phyloP scores from a whole-genome alignment of 2,113 vertebrate species.

The Bombycilla garrulus region DNA sequence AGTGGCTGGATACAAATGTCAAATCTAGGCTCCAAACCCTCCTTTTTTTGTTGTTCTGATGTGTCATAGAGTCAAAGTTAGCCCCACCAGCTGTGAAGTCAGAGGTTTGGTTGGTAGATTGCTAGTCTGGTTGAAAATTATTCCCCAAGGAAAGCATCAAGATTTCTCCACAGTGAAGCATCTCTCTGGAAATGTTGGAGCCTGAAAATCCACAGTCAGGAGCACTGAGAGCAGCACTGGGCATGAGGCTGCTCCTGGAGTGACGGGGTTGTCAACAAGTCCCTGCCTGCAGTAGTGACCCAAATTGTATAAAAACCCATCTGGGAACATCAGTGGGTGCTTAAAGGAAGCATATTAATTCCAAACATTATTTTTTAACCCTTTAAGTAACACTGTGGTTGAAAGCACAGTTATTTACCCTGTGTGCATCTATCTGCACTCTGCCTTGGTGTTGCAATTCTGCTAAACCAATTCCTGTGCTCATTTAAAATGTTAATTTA shows the following conservation, averaged over 20 bases:
- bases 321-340: conserved; percentile 12
- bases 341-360: conserved; percentile 25
- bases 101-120: neutral
- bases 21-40: neutral
- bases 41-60: neutral
- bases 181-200: neutral
- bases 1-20: neutral
- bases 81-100: neutral
- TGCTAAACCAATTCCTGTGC: neutral
- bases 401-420: conserved; percentile 7
- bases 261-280: neutral
- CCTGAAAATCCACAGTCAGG: neutral
- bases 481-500: neutral
- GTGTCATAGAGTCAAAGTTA: neutral
- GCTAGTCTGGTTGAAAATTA: neutral
- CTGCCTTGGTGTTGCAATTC: neutral
- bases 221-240: neutral
- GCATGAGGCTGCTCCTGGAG: neutral
- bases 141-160: neutral
- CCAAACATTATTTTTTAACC: conserved; percentile 27
- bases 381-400: neutral
- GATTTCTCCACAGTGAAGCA: neutral
- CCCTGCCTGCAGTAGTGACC: neutral
- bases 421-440: neutral
- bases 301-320: neutral